Evolutionary conservation across 2,797 vertebrate species (phyloP), one percentile per base, ranked within the genome.

Genomic region (Apogon hyalosoma): DNA sequence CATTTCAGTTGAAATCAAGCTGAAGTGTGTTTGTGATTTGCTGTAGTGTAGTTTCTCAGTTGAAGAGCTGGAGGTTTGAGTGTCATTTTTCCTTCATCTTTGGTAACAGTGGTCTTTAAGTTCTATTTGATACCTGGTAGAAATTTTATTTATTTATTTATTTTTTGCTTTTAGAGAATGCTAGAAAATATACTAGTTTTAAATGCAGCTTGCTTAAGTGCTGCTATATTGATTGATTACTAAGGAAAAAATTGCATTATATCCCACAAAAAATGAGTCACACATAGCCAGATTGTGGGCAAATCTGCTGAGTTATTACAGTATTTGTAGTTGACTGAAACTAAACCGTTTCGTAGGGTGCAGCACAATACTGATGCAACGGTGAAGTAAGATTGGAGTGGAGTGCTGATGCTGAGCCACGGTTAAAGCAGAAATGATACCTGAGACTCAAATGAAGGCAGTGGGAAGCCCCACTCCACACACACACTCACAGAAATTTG

Each of bases 361-460:
- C 49, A 64, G 49, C 62, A 66, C 16, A 19, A 13, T 33, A 49
- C 51, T 79, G 79, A 82, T 85, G 80, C 70, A 86, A 55, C 40
- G 11, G 8, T 48, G 15, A 18, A 68, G 75, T 77, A 76, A 82
- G 69, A 57, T 36, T 36, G 47, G 28, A 67, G 41, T 50, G 50
- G n/a, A 13, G 9, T 28, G 48, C 41, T 47, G 19, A 42, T 68
- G 52, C 63, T 43, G 24, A 43, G 46, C 12, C 2, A n/a, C 46
- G 48, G 43, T 64, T 70, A 67, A 39, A 55, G 40, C 8, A 38
- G 48, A 15, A n/a, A 0, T 3, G 7, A 62, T 75, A 40, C 31
- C 51, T 50, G 28, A 62, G 56, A 66, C 74, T 68, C 33, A 46
- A 78, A 63, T 47, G 14, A 42, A 56, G 15, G 15, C 7, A 28